Conservation (phyloP, 2,113 vertebrate species). For the Trematomus loennbergii region DNA sequence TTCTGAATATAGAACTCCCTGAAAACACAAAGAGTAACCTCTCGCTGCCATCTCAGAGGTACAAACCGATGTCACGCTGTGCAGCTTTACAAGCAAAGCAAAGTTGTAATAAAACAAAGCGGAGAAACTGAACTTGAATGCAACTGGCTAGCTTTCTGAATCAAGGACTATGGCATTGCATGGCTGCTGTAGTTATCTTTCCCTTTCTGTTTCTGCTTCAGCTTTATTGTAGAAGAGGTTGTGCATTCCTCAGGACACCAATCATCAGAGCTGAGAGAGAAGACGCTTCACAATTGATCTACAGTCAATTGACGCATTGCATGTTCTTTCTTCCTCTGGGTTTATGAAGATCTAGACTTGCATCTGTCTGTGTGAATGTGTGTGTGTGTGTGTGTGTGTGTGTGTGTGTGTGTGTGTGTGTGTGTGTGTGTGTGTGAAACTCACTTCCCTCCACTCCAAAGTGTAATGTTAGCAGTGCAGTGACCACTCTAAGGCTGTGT, state of each 20-base stretch:
- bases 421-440: slow-evolving; percentile 38
- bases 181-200: slow-evolving; percentile 42
- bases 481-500: slow-evolving; percentile 58
- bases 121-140: slow-evolving; percentile 25
- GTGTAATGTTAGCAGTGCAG: slow-evolving; percentile 44
- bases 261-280: slow-evolving; percentile 34
- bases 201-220: background rate
- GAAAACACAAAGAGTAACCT: slow-evolving; percentile 15
- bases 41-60: slow-evolving; percentile 57
- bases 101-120: slow-evolving; percentile 13
- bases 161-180: slow-evolving; percentile 49
- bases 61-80: slow-evolving; percentile 26
- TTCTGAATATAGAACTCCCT: slow-evolving; percentile 10
- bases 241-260: slow-evolving; percentile 67
- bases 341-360: slow-evolving; percentile 35
- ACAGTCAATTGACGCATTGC: slow-evolving; percentile 35
- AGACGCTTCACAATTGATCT: slow-evolving; percentile 27
- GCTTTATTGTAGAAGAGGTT: slow-evolving; percentile 49
- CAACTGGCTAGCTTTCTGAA: slow-evolving; percentile 31
- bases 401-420: too few relatives aligned
- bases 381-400: slow-evolving; percentile 11
- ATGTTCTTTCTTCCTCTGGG: slow-evolving; percentile 36
- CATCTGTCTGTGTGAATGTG: slow-evolving; percentile 16
- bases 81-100: slow-evolving; percentile 25
- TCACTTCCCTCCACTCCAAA: slow-evolving; percentile 47